These are phyloP conservation scores for Laterallus jamaicensis DNA, from an alignment of 2,113 vertebrate species.

Conservation along the genomic window DNA sequence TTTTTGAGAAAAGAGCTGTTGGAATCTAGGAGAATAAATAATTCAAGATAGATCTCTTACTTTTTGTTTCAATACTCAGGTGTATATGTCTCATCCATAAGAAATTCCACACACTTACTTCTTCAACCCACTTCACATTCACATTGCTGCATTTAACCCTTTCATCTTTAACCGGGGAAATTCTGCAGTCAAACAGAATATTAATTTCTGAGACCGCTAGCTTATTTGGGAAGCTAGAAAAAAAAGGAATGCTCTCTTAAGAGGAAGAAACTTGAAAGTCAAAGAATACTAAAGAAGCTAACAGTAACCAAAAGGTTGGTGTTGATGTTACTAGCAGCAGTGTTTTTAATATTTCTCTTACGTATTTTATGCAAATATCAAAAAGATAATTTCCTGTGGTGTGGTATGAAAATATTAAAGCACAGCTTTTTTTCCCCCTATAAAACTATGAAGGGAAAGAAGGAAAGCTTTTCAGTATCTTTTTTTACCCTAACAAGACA, in stretches of 20 bases:
- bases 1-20: not conserved
- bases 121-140: not conserved
- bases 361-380: not conserved
- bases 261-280: not conserved
- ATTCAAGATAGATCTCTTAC: slow-evolving; percentile 4
- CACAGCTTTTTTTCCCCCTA: not conserved
- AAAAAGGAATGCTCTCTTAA: not conserved
- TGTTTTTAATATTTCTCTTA: not conserved
- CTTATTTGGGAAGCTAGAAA: not conserved
- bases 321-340: not conserved
- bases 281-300: not conserved
- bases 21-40: slow-evolving; percentile 46
- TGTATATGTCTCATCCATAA: slow-evolving; percentile 7
- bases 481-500: not conserved
- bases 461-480: not conserved
- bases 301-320: not conserved
- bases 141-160: not conserved
- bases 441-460: not conserved
- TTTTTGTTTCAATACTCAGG: slow-evolving; percentile 44
- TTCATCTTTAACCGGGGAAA: not conserved
- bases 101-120: not conserved
- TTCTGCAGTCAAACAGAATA: not conserved
- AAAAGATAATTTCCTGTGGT: not conserved
- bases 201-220: not conserved
- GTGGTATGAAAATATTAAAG: not conserved